Percentiles rank a stretch among this genome's conserved stretches.
These are phyloP conservation scores for Thalassophryne amazonica DNA, from an alignment of 2,797 vertebrate species.

Conservation along the genomic window DNA sequence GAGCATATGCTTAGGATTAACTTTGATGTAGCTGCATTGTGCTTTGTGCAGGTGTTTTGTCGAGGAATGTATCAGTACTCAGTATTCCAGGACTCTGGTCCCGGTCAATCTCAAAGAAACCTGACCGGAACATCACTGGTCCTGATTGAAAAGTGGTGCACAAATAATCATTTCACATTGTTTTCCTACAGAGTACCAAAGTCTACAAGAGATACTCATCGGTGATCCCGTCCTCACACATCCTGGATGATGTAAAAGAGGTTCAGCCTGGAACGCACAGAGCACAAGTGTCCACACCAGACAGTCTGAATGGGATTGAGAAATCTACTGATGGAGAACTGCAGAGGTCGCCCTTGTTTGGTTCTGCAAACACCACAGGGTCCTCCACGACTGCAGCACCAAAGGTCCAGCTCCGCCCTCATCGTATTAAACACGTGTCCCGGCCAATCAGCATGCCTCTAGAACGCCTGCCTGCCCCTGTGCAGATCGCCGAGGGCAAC, in stretches of 20 bases:
- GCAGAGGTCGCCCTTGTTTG: conserved; percentile 69
- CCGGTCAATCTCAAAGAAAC: too few species aligned
- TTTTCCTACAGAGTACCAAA: conserved; percentile 75
- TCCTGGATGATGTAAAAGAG: conserved; percentile 77
- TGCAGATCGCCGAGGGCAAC: conserved; percentile 81
- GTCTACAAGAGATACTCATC: conserved; percentile 81
- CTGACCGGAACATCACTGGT: too few species aligned
- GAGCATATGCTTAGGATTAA: too few species aligned
- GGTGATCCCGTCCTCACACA: conserved; percentile 74
- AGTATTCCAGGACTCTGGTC: too few species aligned
- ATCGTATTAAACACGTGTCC: conserved; percentile 69
- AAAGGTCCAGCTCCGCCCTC: conserved; percentile 80
- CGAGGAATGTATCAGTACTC: too few species aligned
- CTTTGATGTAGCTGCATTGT: too few species aligned
- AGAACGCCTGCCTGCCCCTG: conserved; percentile 76
- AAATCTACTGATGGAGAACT: conserved; percentile 49
- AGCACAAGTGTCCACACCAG: conserved; percentile 53
- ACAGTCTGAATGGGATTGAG: conserved; percentile 71
- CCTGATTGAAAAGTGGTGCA: too few species aligned
- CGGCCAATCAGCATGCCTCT: conserved; percentile 93
- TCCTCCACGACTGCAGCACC: conserved; percentile 38
- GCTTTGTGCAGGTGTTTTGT: too few species aligned
- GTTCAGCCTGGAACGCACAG: conserved; percentile 60
- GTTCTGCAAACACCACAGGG: conserved; percentile 66
- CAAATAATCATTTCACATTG: too few species aligned